These are phyloP conservation scores for Cotesia chilonis DNA, from an alignment of 1,140 invertebrate genomes.

Conservation along the genomic window DNA sequence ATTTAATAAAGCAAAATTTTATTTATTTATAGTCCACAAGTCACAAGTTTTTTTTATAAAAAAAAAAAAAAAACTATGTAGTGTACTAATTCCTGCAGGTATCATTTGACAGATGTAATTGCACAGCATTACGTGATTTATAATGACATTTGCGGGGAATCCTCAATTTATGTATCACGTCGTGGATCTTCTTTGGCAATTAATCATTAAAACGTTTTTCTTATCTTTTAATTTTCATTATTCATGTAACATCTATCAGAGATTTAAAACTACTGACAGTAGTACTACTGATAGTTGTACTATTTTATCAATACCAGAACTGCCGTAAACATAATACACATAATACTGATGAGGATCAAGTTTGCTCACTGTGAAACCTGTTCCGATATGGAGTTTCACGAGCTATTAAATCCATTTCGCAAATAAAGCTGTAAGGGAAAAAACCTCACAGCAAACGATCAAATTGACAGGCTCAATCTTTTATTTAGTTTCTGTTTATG, in stretches of 20 bases:
- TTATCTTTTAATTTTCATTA: not conserved
- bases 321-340: not conserved
- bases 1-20: too few relatives aligned
- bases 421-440: slow-evolving; percentile 17
- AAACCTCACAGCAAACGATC: slow-evolving; percentile 6
- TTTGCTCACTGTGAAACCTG: slow-evolving; percentile 10
- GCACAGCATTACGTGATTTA: slow-evolving; percentile 21
- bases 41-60: too few relatives aligned
- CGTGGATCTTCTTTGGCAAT: slow-evolving; percentile 17
- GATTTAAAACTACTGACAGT: not conserved
- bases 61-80: not conserved
- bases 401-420: slow-evolving; percentile 18
- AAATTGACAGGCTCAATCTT: slow-evolving; percentile 18
- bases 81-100: not conserved
- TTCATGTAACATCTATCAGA: not conserved
- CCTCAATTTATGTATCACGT: slow-evolving; percentile 22
- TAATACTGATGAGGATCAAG: slow-evolving; percentile 1
- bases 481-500: slow-evolving; percentile 5
- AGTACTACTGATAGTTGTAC: not conserved
- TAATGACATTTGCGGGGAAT: slow-evolving; percentile 6
- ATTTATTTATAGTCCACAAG: too few relatives aligned
- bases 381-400: slow-evolving; percentile 15
- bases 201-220: slow-evolving; percentile 18
- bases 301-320: not conserved
- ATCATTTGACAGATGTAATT: slow-evolving; percentile 18